Evolutionary conservation across 2,888 invertebrate genomes (phyloP), one percentile per base, ranked within the genome.

Genomic region (Andrena dorsata): DNA sequence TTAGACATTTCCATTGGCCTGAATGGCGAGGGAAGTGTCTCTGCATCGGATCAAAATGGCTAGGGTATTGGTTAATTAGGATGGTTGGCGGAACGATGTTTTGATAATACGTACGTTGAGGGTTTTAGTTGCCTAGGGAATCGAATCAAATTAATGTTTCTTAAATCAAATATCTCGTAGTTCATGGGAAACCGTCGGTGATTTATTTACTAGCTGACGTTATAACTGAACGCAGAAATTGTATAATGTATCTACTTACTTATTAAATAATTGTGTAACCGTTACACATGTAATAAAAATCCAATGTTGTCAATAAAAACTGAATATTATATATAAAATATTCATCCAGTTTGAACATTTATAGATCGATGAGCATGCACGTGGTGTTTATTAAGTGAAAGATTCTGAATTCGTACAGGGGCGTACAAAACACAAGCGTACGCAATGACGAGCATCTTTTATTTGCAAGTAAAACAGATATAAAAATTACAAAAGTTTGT

Each of bases 241-340:
- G 92, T 91, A 91, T 92, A 90, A 92, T 92, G 92, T 91, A 91
- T 91, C 90, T 89, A 90, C 89, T 89, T 91, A 90, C 91, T 89
- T 91, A 92, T 90, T 88, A 90, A 92, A 89, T 86, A 86, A 91
- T 86, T 82, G 92, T 93, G 91, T 92, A 92, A 90, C 86, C 89
- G 90, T 91, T 91, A 91, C 91, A 92, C 91, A 91, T 93, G 92
- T 93, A 93, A 93, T 89, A 90, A 91, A 92, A 93, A 93, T 92
- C 91, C 92, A 92, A 93, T 93, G 93, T 93, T 93, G 93, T 93
- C 93, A 93, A 93, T 93, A 93, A 93, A 93, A 93, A 90, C 90
- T 90, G 92, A 91, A 92, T 91, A 89, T 89, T 89, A 90, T 88
- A 86, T 85, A 89, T 81, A 83, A 78, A 71, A 82, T 8, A 28